Conservation (phyloP, 2,797 vertebrate genomes). For the Peromyscus aztecus region DNA sequence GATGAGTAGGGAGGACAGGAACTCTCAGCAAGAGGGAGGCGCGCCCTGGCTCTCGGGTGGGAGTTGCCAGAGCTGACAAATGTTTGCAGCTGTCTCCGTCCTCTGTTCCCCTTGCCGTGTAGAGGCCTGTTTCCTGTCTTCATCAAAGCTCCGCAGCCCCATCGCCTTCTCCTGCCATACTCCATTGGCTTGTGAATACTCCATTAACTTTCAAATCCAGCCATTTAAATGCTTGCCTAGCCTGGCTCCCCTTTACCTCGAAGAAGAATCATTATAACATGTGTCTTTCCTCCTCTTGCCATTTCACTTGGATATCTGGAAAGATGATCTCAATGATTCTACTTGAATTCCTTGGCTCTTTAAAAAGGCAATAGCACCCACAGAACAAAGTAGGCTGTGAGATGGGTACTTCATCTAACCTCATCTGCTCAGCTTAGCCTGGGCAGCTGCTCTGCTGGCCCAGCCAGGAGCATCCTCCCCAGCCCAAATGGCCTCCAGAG, state of each 20-base stretch:
- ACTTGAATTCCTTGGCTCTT: background rate
- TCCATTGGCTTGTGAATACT: conserved; percentile 31
- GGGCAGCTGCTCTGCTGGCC: background rate
- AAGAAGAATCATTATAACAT: background rate
- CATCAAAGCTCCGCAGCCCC: background rate
- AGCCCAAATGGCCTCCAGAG: background rate
- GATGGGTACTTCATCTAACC: background rate
- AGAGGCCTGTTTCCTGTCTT: background rate
- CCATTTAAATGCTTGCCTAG: background rate
- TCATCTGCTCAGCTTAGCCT: background rate
- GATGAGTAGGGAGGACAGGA: background rate
- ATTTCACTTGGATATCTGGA: background rate
- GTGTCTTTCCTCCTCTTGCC: background rate
- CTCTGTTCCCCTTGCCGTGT: background rate
- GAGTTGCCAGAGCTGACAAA: background rate
- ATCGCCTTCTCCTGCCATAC: background rate
- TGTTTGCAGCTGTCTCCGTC: background rate
- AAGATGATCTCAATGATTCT: background rate
- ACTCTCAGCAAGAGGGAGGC: background rate
- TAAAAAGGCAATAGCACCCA: background rate
- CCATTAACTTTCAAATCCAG: conserved; percentile 48
- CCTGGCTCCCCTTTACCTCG: background rate
- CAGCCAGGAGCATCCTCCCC: background rate
- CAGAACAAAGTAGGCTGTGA: background rate
- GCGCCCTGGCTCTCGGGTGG: background rate